Percentiles rank a stretch among this genome's conserved stretches.
Conservation (phyloP, 2,113 vertebrate genomes). For the Calonectris borealis region DNA sequence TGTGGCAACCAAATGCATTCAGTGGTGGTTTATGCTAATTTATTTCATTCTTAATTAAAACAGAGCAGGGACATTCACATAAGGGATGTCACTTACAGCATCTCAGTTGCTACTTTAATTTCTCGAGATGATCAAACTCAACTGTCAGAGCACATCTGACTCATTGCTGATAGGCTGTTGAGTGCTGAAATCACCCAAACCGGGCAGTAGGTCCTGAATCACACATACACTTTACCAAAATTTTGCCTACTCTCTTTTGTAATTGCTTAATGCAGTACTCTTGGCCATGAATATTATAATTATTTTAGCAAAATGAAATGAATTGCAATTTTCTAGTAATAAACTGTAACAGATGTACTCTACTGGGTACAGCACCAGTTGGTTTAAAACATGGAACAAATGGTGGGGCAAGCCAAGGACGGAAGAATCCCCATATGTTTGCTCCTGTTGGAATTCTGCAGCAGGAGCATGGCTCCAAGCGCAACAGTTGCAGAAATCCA, state of each 20-base stretch:
- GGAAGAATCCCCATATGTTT: constrained; percentile 67
- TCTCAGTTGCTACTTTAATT: constrained; percentile 14
- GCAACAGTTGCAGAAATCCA: constrained; percentile 64
- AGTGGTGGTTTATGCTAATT: constrained; percentile 3
- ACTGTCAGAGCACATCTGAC: not conserved
- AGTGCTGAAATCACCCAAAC: not conserved
- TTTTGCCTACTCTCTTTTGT: not conserved
- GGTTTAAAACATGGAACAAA: constrained; percentile 61
- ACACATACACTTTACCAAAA: not conserved
- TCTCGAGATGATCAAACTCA: constrained; percentile 16
- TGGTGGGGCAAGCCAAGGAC: constrained; percentile 63
- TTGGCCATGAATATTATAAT: constrained; percentile 58
- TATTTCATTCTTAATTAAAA: constrained; percentile 43
- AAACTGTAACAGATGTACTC: constrained; percentile 70
- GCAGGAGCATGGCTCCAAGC: constrained; percentile 43
- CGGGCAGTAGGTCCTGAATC: not conserved
- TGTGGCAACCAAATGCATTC: constrained; percentile 1
- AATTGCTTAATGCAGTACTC: constrained; percentile 45
- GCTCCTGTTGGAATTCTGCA: constrained; percentile 63
- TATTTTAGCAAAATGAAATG: constrained; percentile 60
- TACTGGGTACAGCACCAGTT: constrained; percentile 66
- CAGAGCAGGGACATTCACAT: not conserved
- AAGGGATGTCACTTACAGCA: constrained; percentile 2
- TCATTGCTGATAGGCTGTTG: not conserved
- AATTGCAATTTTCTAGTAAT: constrained; percentile 69